phyloP scores from a whole-genome alignment of 1,140 invertebrate species.

The Cotesia vestalis region DNA sequence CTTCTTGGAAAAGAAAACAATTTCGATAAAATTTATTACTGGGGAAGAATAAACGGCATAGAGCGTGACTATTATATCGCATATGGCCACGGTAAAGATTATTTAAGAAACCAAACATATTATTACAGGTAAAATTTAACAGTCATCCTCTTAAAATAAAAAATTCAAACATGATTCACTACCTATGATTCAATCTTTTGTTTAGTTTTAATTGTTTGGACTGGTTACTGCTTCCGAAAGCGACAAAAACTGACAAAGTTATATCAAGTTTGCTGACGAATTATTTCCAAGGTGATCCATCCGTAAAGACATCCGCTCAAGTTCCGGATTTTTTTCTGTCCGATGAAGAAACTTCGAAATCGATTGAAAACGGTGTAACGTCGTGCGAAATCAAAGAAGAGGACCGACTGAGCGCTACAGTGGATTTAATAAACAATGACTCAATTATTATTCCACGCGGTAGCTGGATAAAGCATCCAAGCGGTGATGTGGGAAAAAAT shows the following conservation, averaged over 20 bases:
- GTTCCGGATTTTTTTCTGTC: slow-evolving; percentile 35
- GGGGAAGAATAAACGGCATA: slow-evolving; percentile 76
- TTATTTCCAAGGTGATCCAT: slow-evolving; percentile 69
- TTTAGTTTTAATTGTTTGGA: slow-evolving; percentile 71
- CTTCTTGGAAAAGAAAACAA: slow-evolving; percentile 80
- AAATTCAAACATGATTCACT: not conserved
- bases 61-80: slow-evolving; percentile 78
- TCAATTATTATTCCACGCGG: slow-evolving; percentile 76
- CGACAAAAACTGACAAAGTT: slow-evolving; percentile 68
- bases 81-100: slow-evolving; percentile 76
- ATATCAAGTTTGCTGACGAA: slow-evolving; percentile 67
- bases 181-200: not conserved
- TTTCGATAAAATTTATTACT: slow-evolving; percentile 76
- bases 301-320: slow-evolving; percentile 63
- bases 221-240: slow-evolving; percentile 74
- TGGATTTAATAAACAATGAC: slow-evolving; percentile 76
- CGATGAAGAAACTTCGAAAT: slow-evolving; percentile 42
- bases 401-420: slow-evolving; percentile 74
- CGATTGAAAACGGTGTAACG: slow-evolving; percentile 38
- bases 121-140: slow-evolving; percentile 70
- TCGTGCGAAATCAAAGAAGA: slow-evolving; percentile 75
- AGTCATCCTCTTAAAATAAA: not conserved
- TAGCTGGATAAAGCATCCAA: slow-evolving; percentile 72
- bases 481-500: slow-evolving; percentile 74
- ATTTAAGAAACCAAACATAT: slow-evolving; percentile 71